Evolutionary conservation across 2,113 vertebrate species (phyloP).

Genomic region (Salvelinus sp.): DNA sequence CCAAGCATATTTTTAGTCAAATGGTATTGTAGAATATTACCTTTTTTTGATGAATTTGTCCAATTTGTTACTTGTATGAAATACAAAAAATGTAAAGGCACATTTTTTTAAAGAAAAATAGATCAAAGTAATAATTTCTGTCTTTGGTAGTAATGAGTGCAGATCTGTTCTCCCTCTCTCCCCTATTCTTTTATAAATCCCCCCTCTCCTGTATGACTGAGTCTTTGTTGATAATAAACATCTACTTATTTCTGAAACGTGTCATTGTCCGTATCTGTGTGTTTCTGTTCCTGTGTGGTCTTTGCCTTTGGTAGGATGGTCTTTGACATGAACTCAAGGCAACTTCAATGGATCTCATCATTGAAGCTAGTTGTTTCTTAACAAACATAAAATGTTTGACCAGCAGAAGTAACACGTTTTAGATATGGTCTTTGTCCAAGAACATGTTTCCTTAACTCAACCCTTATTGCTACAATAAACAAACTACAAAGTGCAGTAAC

Average conservation of each 20-base stretch:
- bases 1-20: constrained; percentile 57
- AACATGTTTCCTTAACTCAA: too few species aligned
- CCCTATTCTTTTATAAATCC: constrained; percentile 39
- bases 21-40: constrained; percentile 35
- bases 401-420: too few species aligned
- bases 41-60: constrained; percentile 47
- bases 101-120: constrained; percentile 10
- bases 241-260: constrained; percentile 53
- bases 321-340: too few species aligned
- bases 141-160: constrained; percentile 38
- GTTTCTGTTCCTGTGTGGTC: neutral
- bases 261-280: neutral
- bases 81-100: constrained; percentile 40
- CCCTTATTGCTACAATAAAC: too few species aligned
- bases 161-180: constrained; percentile 20
- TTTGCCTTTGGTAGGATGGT: too few species aligned
- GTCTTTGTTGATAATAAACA: constrained; percentile 62
- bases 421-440: too few species aligned
- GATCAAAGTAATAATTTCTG: constrained; percentile 20
- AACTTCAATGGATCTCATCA: too few species aligned
- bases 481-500: too few species aligned
- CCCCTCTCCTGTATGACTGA: constrained; percentile 14
- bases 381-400: too few species aligned
- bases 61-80: constrained; percentile 48
- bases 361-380: too few species aligned